Base-by-base conservation (phyloP, 2,888 invertebrate species). In the Mongoloraphidia duomilia region DNA sequence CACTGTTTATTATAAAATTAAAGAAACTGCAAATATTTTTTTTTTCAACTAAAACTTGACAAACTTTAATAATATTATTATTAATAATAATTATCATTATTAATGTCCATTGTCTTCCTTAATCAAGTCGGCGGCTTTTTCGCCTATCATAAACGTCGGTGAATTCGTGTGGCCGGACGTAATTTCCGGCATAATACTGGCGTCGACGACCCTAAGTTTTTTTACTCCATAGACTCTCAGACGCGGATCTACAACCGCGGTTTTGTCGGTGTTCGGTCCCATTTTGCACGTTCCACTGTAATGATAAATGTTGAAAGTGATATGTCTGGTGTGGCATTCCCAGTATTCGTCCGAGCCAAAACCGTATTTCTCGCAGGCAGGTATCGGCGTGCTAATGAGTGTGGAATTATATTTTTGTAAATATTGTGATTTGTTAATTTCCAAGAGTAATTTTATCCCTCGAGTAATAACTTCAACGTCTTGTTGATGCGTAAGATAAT, bases 71-170 rank as follows among this genome's bases (percentile, higher is more conserved):
- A n/a, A n/a, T n/a, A n/a, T n/a, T n/a, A n/a, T n/a, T n/a, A n/a
- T n/a, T n/a, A n/a, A n/a, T n/a, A n/a, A n/a, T n/a, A n/a, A n/a
- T n/a, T n/a, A n/a, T n/a, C n/a, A n/a, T n/a, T 26, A 26, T 26
- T 26, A 26, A 26, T 26, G 3, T n/a, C n/a, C 26, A 1, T 6
- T 26, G 53, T 68, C 68, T 58, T 77, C 62, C 63, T 81, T 82
- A 41, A 84, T 80, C 69, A 83, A 70, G 60, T 84, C 83, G 0
- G 81, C 71, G 8, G 77, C 83, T 62, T 85, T 87, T 63, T 88
- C 88, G 3, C 84, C 87, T 57, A 88, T 84, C 87, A 88, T 86
- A 53, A 77, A 84, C 1, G 75, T 74, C 0, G 86, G 83, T 0
- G 84, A 80, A 58, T 86, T 86, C 1, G 86, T 86, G 61, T 87